Evolutionary conservation across 1,140 invertebrate species (phyloP), one percentile per base, ranked within the genome.

Genomic region (Archivesica marissinica): DNA sequence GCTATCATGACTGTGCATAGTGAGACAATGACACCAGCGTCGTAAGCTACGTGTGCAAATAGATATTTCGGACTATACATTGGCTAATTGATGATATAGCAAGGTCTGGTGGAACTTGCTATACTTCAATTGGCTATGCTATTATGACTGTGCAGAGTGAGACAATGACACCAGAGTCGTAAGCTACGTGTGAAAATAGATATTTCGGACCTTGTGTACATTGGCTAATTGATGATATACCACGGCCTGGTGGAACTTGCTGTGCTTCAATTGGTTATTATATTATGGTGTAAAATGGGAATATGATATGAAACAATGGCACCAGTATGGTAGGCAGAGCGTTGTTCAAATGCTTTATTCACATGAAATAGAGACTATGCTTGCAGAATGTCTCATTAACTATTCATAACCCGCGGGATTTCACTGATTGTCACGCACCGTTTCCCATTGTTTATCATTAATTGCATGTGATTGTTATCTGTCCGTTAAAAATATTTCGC

Each of bases 381-480:
- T 64, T 35, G 30, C 59, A 33, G 15, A 35, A 2, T 17, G 15
- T 3, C 11, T 35, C 15, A 64, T 64, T 30, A 64, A 64, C 33
- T 64, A 64, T 64, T 64, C 13, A 64, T 64, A 64, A 64, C 59
- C 38, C 59, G 1, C 2, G 59, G 59, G 59, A 64, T 13, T 64
- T 64, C 30, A 64, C 7, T 17, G 7, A 35, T 35, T 35, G 59
- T 6, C 38, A 64, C 4, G 23, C 15, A 17, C 30, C 25, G 7
- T n/a, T 64, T 4, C 13, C 9, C 2, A 35, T 17, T 64, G 59
- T 35, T 28, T 17, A 33, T 64, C 59, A 35, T 64, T 64, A 64
- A 64, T 64, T 35, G 59, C 28, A 64, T 35, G 11, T 25, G 25
- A 64, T 64, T 64, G 59, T 64, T 59, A 35, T 64, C 59, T 33